Evolutionary conservation across 2,113 vertebrate species (phyloP).

Genomic region (Progne subis): DNA sequence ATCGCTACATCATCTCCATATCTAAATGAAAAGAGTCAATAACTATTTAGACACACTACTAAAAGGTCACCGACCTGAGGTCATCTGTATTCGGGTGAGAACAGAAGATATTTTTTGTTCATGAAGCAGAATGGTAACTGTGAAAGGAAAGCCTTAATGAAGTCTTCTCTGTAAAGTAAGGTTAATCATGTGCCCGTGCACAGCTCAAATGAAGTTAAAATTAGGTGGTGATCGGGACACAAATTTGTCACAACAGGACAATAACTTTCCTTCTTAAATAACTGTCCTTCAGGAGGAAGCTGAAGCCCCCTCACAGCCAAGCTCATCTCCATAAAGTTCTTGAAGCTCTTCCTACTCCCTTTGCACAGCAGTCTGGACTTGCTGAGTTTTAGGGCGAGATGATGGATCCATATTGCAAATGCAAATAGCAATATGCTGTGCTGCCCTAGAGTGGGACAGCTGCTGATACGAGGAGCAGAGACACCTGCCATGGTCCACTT

Average conservation of each 20-base stretch:
- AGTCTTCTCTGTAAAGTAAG: not conserved
- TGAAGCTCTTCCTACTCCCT: not conserved
- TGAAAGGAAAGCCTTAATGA: not conserved
- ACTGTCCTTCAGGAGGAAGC: not conserved
- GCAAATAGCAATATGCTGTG: not conserved
- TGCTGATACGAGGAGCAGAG: not conserved
- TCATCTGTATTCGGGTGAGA: not conserved
- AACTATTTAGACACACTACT: not conserved
- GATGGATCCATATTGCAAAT: not conserved
- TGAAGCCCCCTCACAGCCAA: not conserved
- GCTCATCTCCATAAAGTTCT: not conserved
- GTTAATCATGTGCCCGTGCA: not conserved
- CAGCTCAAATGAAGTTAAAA: not conserved
- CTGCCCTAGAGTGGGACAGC: not conserved
- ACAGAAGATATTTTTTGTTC: not conserved
- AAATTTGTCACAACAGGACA: not conserved
- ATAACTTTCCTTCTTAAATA: not conserved
- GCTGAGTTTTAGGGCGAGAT: not conserved
- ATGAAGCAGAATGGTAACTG: not conserved
- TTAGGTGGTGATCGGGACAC: not conserved
- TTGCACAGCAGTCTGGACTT: not conserved
- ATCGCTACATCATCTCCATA: not conserved
- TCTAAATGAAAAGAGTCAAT: not conserved
- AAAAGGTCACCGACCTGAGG: not conserved
- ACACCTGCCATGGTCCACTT: not conserved